Evolutionary conservation across 1,140 invertebrate species (phyloP).

Genomic region (Anadara kagoshimensis): DNA sequence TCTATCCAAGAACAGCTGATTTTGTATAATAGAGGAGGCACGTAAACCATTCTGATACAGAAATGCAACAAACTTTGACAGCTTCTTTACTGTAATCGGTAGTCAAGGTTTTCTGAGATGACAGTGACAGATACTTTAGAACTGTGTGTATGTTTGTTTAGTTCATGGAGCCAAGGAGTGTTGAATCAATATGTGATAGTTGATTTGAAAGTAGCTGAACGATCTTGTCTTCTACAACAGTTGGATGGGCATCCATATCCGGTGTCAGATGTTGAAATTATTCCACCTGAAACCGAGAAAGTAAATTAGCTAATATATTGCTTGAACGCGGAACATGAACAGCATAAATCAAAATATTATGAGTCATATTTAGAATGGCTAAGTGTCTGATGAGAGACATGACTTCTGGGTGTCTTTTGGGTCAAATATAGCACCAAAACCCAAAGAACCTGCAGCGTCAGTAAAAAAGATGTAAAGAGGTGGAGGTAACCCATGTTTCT

Average conservation of each 20-base stretch:
- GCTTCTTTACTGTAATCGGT: too few species aligned
- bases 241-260: not conserved
- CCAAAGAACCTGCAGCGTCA: slow-evolving; percentile 14
- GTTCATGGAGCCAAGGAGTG: slow-evolving; percentile 5
- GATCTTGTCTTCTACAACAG: not conserved
- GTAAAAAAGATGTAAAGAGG: slow-evolving; percentile 1
- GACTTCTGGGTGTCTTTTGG: not conserved
- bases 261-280: not conserved
- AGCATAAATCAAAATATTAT: slow-evolving; percentile 31
- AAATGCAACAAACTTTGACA: too few species aligned
- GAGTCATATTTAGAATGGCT: slow-evolving; percentile 1
- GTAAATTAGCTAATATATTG: slow-evolving; percentile 25
- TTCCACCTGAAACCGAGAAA: slow-evolving; percentile 35
- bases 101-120: too few species aligned
- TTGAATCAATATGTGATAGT: not conserved
- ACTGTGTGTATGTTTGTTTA: not conserved
- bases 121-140: not conserved
- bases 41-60: too few species aligned
- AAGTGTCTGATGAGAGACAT: slow-evolving; percentile 29
- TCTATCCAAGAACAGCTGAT: too few species aligned
- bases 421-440: slow-evolving; percentile 6
- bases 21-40: too few species aligned
- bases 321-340: slow-evolving; percentile 23
- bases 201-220: not conserved
- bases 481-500: not conserved